Percentiles rank a stretch among this genome's conserved stretches.
These are phyloP conservation scores for Cheilosia vernalis DNA, from an alignment of 2,888 invertebrate species.

Conservation along the genomic window DNA sequence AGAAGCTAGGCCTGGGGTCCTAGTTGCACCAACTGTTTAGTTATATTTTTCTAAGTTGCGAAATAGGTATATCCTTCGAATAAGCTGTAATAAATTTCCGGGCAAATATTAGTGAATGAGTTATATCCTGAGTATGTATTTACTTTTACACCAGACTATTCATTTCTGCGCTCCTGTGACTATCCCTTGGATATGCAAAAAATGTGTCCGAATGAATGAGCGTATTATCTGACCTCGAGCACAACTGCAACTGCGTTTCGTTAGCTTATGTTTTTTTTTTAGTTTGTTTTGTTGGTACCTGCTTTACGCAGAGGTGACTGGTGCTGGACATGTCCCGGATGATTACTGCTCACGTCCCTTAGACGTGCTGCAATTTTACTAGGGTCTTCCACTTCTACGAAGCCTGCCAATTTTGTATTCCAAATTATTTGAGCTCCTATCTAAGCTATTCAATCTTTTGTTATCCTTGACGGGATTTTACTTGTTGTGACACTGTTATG, in stretches of 20 bases:
- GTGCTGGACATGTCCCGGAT: conserved; percentile 3
- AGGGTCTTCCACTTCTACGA: neutral
- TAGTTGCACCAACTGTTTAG: too few relatives aligned
- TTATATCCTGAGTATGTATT: neutral
- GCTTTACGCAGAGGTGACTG: neutral
- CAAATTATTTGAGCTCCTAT: conserved; percentile 32
- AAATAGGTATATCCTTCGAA: too few relatives aligned
- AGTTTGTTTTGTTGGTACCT: neutral
- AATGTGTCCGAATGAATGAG: conserved; percentile 51
- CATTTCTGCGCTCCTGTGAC: neutral
- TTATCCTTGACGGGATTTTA: conserved; percentile 53
- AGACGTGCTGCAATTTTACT: conserved; percentile 34
- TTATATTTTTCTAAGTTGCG: too few relatives aligned
- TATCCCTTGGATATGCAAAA: conserved; percentile 9
- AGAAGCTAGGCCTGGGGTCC: too few relatives aligned
- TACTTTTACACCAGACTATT: conserved; percentile 19
- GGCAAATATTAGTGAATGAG: too few relatives aligned
- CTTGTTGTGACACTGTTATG: conserved; percentile 46
- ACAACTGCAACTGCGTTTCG: conserved; percentile 45
- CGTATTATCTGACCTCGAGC: conserved; percentile 40
- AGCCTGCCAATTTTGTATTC: conserved; percentile 1
- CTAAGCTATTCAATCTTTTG: conserved; percentile 57
- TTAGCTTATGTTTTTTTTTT: neutral
- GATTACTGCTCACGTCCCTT: conserved; percentile 34
- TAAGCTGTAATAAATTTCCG: too few relatives aligned